Evolutionary conservation across 2,888 invertebrate species (phyloP), one percentile per base, ranked within the genome.

Genomic region (Machimus atricapillus): DNA sequence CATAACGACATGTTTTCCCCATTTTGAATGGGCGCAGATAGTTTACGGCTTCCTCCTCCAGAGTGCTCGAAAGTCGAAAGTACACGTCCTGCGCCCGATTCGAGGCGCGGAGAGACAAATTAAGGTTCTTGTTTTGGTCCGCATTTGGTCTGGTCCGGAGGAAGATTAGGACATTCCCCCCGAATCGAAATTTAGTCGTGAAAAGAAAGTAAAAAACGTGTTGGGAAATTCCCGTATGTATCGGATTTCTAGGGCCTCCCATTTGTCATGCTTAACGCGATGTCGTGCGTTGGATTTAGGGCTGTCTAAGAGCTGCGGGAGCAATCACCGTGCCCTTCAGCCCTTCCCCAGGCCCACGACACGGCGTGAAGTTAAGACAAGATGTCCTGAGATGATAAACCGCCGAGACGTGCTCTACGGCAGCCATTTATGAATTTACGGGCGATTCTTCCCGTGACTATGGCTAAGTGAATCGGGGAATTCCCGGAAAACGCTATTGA

Each of bases 1-100:
- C 85, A 85, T 56, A 85, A 85, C 85, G 85, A 85, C 85, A 85
- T 85, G 85, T 85, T 85, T 85, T 85, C 85, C 82, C 85, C 85
- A 85, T 85, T 85, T 73, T 85, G 74, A 73, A 85, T 85, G 85
- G 46, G 46, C 56, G n/a, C 74, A 12, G 12, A 27, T 85, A 73
- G 43, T 85, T 85, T 85, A 85, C 85, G 27, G 74, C 85, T 85
- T 85, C 85, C 85, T 85, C 23, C 74, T 27, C 16, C 7, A 7
- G n/a, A n/a, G n/a, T 6, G 5, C 52, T n/a, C 52, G 52, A 52
- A 31, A 31, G 31, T 37, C 37, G 43, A 43, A 43, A 46, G 52
- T 52, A n/a, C 52, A 52, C 52, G 52, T 52, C 52, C 52, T 52
- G 46, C 40, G 37, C 34, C 56, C 73, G n/a, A 46, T 7, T 16